Evolutionary conservation across 2,888 invertebrate species (phyloP), one percentile per base, ranked within the genome.

Genomic region (Synergus umbraculus): DNA sequence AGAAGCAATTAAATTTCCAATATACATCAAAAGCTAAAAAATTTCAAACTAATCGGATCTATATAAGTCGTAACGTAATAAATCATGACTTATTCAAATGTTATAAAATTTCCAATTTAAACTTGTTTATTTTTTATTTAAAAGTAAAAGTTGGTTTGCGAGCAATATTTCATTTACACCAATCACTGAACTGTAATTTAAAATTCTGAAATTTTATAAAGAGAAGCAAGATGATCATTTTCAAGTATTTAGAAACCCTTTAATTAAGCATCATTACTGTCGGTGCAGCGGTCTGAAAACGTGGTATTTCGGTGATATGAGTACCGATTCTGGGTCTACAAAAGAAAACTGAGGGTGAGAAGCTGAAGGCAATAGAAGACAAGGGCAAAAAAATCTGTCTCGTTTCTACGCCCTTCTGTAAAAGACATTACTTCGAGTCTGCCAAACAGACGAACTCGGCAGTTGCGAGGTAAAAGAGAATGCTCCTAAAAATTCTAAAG

Each of bases 341-440:
- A 67, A 67, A 29, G 22, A 29, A 67, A 46, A 78, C 81, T 81
- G 69, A 54, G 79, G 73, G 81, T 78, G 81, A 81, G 76, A 81
- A 80, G 82, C 76, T 82, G 79, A 82, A 82, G 81, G 80, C 80
- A 76, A 18, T 63, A 44, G 77, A 41, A 76, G 64, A 77, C 37
- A 60, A 66, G 63, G 18, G 76, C 41, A 46, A 80, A 60, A 64
- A 18, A 66, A 44, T 64, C 18, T 64, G 12, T 10, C 60, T 67
- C 18, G 66, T 67, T 67, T 65, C 67, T 44, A 46, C 46, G 22
- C 67, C 22, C 46, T 18, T 46, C 67, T 67, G 46, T 44, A 67
- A 22, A 67, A 22, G 67, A 67, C 46, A 44, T 65, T 65, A 67
- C 67, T 67, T 46, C 67, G 18, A 67, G 67, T 67, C 22, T 67